A percentile compares a stretch with the other conserved stretches of the same genome.
phyloP scores from a whole-genome alignment of 2,888 invertebrate species.

The Dendrolimus houi region DNA sequence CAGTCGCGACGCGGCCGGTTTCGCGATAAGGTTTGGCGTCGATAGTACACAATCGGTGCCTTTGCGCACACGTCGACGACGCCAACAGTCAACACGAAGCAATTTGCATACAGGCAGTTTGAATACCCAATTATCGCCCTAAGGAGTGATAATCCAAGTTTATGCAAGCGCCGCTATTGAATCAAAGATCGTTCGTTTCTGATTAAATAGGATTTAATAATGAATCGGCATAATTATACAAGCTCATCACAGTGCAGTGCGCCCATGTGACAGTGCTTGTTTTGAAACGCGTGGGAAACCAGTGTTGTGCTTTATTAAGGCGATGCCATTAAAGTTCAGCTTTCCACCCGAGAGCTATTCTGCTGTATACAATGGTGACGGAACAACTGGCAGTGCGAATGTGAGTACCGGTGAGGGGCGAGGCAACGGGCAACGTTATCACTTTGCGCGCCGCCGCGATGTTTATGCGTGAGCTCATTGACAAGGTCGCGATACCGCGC shows the following conservation, averaged over 20 bases:
- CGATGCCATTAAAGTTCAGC: constrained; percentile 49
- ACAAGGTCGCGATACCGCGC: constrained; percentile 49
- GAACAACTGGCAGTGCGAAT: constrained; percentile 36
- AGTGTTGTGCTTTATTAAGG: constrained; percentile 36
- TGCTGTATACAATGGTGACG: constrained; percentile 51
- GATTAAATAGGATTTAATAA: not conserved
- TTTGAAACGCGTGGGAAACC: constrained; percentile 18
- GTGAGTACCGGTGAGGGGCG: constrained; percentile 52
- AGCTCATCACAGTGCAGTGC: not conserved
- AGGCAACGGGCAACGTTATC: constrained; percentile 31
- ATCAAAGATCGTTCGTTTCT: constrained; percentile 1
- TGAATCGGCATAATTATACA: not conserved
- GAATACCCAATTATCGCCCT: constrained; percentile 53
- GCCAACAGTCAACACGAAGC: constrained; percentile 17
- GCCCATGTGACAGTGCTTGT: not conserved
- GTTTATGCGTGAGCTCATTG: constrained; percentile 37
- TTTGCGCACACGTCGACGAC: constrained; percentile 23
- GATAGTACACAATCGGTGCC: constrained; percentile 31
- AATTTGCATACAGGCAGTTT: constrained; percentile 47
- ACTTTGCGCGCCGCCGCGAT: constrained; percentile 21
- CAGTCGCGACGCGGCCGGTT: constrained; percentile 39
- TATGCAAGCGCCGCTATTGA: constrained; percentile 29
- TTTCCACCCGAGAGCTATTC: constrained; percentile 68
- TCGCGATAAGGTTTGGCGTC: constrained; percentile 49
- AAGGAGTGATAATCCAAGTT: constrained; percentile 51